These are phyloP conservation scores for Oscheius myriophilus DNA, from an alignment of 2,888 invertebrate species.

Conservation along the genomic window DNA sequence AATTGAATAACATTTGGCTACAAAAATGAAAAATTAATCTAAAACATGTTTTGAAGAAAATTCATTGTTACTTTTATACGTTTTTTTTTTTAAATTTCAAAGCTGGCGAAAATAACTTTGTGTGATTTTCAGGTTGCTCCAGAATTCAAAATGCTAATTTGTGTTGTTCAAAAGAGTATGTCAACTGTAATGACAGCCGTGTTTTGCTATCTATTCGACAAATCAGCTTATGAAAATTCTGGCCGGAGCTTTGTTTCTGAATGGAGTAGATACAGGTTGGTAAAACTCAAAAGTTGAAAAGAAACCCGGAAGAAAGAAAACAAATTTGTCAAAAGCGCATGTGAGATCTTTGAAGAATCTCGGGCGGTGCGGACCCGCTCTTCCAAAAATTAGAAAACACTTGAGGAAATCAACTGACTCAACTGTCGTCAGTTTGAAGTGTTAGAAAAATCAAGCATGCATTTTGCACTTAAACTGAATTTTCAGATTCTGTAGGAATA, in stretches of 20 bases:
- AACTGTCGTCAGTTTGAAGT: not conserved
- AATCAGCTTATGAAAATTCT: conserved; percentile 34
- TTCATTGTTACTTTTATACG: no score
- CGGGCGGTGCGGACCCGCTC: no score
- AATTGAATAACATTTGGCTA: no score
- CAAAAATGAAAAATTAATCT: no score
- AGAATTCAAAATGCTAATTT: conserved; percentile 55
- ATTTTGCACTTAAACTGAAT: not conserved
- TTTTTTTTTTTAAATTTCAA: no score
- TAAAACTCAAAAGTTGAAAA: not conserved
- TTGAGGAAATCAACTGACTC: not conserved
- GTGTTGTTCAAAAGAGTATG: conserved; percentile 64
- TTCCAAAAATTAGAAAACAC: conserved; percentile 1
- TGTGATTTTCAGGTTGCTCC: conserved; percentile 49
- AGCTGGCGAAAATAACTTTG: no score
- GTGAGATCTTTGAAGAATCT: not conserved
- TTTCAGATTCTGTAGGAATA: conserved; percentile 52
- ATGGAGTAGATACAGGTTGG: conserved; percentile 36
- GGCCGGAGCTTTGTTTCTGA: conserved; percentile 38
- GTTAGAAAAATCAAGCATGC: no score
- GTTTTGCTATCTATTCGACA: conserved; percentile 57
- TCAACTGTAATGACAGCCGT: conserved; percentile 61
- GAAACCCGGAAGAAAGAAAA: no score
- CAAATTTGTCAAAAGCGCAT: not conserved
- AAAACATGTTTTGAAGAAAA: conserved; percentile 16